These are phyloP conservation scores for Acrocera orbiculus DNA, from an alignment of 2,888 invertebrate genomes.

Conservation along the genomic window DNA sequence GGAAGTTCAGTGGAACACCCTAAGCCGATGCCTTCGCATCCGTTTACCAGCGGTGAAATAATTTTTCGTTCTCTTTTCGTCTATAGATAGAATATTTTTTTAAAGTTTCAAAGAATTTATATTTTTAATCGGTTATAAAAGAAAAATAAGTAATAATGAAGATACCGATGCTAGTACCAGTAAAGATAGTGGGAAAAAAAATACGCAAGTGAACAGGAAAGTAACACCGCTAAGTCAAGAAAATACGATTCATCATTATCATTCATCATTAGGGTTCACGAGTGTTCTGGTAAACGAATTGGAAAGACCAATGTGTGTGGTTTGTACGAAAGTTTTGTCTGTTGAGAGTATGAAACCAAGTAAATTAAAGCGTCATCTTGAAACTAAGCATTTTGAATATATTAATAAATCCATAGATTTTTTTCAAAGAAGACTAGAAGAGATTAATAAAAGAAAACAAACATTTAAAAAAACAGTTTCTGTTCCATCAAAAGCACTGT, in stretches of 20 bases:
- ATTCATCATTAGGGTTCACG: conserved; percentile 11
- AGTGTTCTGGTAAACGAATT: conserved; percentile 6
- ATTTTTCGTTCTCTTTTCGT: too few relatives aligned
- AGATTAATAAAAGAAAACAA: conserved; percentile 9
- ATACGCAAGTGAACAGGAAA: conserved; percentile 7
- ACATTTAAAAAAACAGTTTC: conserved; percentile 10
- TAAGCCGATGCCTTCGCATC: too few relatives aligned
- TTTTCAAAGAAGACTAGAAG: conserved; percentile 11
- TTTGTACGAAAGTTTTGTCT: conserved; percentile 9
- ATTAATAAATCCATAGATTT: conserved; percentile 10
- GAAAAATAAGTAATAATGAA: conserved; percentile 11
- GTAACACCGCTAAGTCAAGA: conserved; percentile 7
- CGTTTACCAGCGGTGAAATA: too few relatives aligned
- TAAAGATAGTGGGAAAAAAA: conserved; percentile 6
- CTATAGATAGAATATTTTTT: conserved; percentile 5
- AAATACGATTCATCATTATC: conserved; percentile 10
- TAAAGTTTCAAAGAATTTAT: conserved; percentile 8
- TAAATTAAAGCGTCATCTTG: conserved; percentile 11
- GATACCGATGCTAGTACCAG: conserved; percentile 7
- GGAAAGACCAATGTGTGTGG: conserved; percentile 11
- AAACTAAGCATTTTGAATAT: conserved; percentile 11
- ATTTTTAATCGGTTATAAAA: conserved; percentile 12
- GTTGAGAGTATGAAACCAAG: conserved; percentile 10
- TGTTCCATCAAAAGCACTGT: conserved; percentile 10
- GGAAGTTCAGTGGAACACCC: too few relatives aligned